Base-by-base conservation (phyloP, 2,888 invertebrate species). In the Andrena camellia region DNA sequence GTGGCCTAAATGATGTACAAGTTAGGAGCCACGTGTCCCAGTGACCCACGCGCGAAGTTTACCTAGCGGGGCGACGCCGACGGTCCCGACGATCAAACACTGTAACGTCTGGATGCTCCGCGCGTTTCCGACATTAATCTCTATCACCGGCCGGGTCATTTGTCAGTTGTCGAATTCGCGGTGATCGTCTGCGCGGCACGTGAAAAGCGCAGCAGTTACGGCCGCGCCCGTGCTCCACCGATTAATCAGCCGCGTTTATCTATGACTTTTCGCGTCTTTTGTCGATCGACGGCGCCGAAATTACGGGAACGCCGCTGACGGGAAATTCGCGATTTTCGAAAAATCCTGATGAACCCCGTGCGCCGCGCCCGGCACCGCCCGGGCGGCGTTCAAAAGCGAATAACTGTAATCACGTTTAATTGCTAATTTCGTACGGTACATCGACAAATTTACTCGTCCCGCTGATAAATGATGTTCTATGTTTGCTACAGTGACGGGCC, bases 61-160 rank as follows among this genome's bases (percentile, higher is more conserved):
- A 20, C 10, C 17, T 17, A 54, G 20, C 23, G 20, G 48, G 54
- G 62, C 64, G 67, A 63, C 78, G 74, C 74, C 74, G 52, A 62
- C 50, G 60, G 83, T 83, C 63, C 71, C 73, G 79, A 86, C 73
- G 77, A 86, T 86, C 88, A 86, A 83, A 78, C 86, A 83, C 80
- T 78, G 70, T 69, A 78, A 83, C 86, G 79, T 73, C 86, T 78
- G 72, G 78, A 86, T 79, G 71, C 76, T 70, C 76, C 76, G 71
- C 84, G 76, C 79, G 88, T 89, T 87, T 88, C 83, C 88, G 83
- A 89, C 89, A 88, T 88, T 89, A 88, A 88, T 88, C 89, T 87
- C 89, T 83, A 87, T 81, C 88, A 85, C 70, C 71, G 75, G 23
- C 63, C 69, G 26, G 59, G 81, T 77, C 81, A 85, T 88, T 88